Conservation (phyloP, 2,888 invertebrate species). For the Hydrotaea cyrtoneurina region DNA sequence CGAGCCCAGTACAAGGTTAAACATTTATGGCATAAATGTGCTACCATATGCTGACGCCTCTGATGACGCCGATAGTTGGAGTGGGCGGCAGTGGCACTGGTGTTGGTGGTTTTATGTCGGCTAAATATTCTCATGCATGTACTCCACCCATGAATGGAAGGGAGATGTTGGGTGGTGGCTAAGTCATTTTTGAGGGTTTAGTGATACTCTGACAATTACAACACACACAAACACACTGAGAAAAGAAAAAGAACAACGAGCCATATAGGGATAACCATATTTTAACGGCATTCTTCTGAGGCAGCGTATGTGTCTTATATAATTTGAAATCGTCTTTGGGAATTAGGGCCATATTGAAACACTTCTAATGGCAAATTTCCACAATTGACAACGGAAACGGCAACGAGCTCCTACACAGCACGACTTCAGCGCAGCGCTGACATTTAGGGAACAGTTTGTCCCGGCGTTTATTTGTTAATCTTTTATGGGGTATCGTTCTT, state of each 20-base stretch:
- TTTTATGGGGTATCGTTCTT: background rate
- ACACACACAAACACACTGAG: too few species aligned
- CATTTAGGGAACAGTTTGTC: background rate
- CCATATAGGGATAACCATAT: background rate
- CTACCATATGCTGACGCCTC: background rate
- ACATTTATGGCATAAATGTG: background rate
- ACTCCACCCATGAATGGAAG: too few species aligned
- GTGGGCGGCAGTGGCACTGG: background rate
- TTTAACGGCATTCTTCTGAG: background rate
- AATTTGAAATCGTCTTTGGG: background rate
- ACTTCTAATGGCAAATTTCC: background rate
- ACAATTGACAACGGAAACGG: background rate
- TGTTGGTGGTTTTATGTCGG: background rate
- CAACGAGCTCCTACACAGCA: background rate
- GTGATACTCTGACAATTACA: background rate
- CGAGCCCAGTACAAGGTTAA: background rate
- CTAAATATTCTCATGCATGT: conserved; percentile 1
- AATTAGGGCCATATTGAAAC: background rate
- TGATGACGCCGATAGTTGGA: background rate
- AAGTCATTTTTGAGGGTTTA: background rate
- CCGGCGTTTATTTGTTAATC: background rate
- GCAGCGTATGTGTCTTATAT: background rate
- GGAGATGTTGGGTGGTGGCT: background rate
- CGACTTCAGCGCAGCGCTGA: background rate
- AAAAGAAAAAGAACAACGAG: background rate